phyloP scores from a whole-genome alignment of 1,140 invertebrate species.

The Eubasilissa regina region DNA sequence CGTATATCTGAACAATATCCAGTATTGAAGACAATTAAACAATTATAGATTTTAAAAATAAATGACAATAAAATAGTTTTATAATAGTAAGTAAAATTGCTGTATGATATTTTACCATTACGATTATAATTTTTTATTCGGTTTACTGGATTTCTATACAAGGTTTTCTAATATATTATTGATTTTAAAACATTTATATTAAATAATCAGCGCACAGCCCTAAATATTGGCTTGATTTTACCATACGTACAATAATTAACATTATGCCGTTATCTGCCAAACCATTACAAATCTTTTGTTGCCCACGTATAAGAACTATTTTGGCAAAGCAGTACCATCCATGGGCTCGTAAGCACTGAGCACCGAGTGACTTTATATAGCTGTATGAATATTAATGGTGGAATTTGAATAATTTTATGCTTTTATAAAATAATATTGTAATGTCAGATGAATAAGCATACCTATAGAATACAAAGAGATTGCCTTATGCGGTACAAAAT shows the following conservation, averaged over 20 bases:
- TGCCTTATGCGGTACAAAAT: background rate
- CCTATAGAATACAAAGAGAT: conserved; percentile 37
- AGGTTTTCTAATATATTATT: no score
- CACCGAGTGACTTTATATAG: conserved; percentile 58
- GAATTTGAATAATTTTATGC: conserved; percentile 60
- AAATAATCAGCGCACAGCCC: background rate
- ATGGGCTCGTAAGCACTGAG: conserved; percentile 48
- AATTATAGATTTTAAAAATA: no score
- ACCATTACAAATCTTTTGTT: conserved; percentile 29
- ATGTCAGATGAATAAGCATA: conserved; percentile 56
- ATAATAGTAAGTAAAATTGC: no score
- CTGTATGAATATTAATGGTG: conserved; percentile 59
- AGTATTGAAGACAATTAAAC: no score
- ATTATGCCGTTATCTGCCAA: background rate
- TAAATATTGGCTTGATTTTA: conserved; percentile 5
- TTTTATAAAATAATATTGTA: conserved; percentile 60
- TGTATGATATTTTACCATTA: no score
- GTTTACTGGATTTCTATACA: no score
- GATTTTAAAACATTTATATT: no score
- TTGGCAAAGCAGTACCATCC: conserved; percentile 24
- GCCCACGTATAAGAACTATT: conserved; percentile 27
- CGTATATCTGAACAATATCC: no score
- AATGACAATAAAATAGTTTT: no score
- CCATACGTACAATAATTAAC: conserved; percentile 4
- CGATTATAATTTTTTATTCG: no score